These are phyloP conservation scores for Lacerta bilineata DNA, from an alignment of 2,797 vertebrate species.

Conservation along the genomic window DNA sequence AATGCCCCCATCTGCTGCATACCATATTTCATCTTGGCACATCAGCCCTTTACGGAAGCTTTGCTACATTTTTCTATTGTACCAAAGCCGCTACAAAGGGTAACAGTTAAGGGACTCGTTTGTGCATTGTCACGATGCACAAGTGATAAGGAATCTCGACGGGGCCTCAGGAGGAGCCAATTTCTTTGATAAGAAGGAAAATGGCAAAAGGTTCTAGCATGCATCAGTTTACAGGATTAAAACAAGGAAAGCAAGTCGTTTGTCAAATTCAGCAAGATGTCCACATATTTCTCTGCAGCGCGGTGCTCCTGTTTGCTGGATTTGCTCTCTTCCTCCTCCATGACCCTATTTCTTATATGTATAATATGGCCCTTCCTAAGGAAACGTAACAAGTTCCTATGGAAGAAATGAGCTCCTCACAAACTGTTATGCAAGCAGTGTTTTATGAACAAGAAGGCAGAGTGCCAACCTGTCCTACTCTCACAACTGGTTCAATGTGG, in stretches of 20 bases:
- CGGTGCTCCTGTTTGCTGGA: not conserved
- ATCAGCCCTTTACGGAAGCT: constrained; percentile 23
- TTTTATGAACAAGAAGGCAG: constrained; percentile 26
- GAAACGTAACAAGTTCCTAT: not conserved
- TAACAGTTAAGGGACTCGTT: constrained; percentile 18
- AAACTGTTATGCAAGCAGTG: not conserved
- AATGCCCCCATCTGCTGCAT: constrained; percentile 43
- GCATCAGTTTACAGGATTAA: constrained; percentile 15
- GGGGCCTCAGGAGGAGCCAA: not conserved
- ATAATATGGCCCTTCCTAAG: not conserved
- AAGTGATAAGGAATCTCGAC: constrained; percentile 23
- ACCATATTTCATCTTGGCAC: constrained; percentile 45
- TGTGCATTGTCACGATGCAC: constrained; percentile 4
- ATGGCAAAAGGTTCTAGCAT: not conserved
- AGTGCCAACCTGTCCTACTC: not conserved
- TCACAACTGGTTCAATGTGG: not conserved
- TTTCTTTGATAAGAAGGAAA: constrained; percentile 18
- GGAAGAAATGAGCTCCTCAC: not conserved
- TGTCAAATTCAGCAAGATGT: constrained; percentile 9
- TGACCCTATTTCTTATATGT: not conserved
- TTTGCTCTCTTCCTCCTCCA: too few relatives aligned
- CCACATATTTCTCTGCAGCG: not conserved
- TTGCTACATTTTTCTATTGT: constrained; percentile 25
- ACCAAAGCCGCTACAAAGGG: constrained; percentile 43
- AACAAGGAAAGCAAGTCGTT: not conserved